Evolutionary conservation across 1,140 invertebrate genomes (phyloP), one percentile per base, ranked within the genome.

Genomic region (Papilio glaucus): DNA sequence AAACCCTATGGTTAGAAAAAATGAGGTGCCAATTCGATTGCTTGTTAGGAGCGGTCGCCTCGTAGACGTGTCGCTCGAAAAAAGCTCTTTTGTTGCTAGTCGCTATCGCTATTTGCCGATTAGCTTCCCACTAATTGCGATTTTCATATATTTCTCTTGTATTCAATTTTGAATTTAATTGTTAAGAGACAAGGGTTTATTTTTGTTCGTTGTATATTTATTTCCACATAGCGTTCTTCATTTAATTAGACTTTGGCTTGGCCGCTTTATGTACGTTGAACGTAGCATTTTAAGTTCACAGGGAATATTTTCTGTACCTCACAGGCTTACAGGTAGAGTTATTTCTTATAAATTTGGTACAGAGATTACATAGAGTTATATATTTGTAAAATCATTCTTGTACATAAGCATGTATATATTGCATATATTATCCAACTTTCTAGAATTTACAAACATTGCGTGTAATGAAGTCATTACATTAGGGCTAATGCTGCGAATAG

Each of bases 11-110:
- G 21, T 24, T 21, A 0, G 21, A 57, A 57, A 18, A 57, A 57
- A 57, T 57, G 49, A 57, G 21, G 49, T 10, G 9, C 45, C 15
- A 49, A 57, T 24, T 57, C 21, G 49, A 57, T 57, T 24, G 21
- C 2, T 6, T 3, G 29, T 33, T 33, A n/a, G n/a, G n/a, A 10
- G 45, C 39, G 39, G 3, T 49, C 45, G 9, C n/a, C 12, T 45
- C 42, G 18, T 18, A 21, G n/a, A 49, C 21, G 10, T 24, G 12
- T 24, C 9, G 10, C 13, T 15, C 1, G 21, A 13, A 1, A 24
- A 57, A 57, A 24, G 49, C 49, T 57, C 49, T 57, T 57, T 57
- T 57, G 49, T 53, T 53, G 21, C 49, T 57, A 57, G 24, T 57
- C 49, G 49, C n/a, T 57, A 18, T 53, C 24, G 21, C 49, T 57